Evolutionary conservation across 1,140 invertebrate species (phyloP), one percentile per base, ranked within the genome.

Genomic region (Drosophila ohnishii): DNA sequence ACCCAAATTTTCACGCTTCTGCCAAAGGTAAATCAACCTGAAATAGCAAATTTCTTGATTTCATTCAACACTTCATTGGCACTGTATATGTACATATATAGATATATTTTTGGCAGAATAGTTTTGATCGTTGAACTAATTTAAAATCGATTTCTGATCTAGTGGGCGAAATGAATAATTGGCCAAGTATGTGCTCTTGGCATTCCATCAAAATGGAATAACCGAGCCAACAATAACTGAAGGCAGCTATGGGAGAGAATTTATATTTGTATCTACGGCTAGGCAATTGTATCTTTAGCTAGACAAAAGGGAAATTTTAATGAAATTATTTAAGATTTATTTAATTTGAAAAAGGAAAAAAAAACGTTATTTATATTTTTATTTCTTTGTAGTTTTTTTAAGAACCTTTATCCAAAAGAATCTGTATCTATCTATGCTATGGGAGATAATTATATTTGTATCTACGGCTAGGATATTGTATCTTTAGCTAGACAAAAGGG

Each of bases 171-270:
- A 57, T 70, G 64, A 70, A 47, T 57, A 69, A 47, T 32, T 37
- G 42, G 34, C 19, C 14, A 71, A 48, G 35, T 34, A 70, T 71
- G 16, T 32, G 51, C 37, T 32, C 22, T 37, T 50, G 51, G 72
- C 72, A 74, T 74, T 75, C 72, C 69, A 74, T 75, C 42, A 64
- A 63, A 42, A 42, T 73, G 22, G 42, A 56, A 69, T 57, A 71
- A 70, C 48, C 40, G 5, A 22, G 50, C 66, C 63, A 67, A 56
- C 42, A 70, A 71, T 71, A 67, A 67, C 25, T 11, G 30, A 25
- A 34, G 42, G 16, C 42, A 19, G 42, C 22, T 11, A 50, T 28
- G 16, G 9, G 32, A 22, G 14, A 16, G 56, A 32, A 44, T 37
- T 28, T 56, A 8, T 34, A 37, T 16, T 13, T 65, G 37, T 13